Percentiles rank a stretch among this genome's conserved stretches.
phyloP scores from a whole-genome alignment of 23 tunicate genomes.

The Trididemnum miniatum region DNA sequence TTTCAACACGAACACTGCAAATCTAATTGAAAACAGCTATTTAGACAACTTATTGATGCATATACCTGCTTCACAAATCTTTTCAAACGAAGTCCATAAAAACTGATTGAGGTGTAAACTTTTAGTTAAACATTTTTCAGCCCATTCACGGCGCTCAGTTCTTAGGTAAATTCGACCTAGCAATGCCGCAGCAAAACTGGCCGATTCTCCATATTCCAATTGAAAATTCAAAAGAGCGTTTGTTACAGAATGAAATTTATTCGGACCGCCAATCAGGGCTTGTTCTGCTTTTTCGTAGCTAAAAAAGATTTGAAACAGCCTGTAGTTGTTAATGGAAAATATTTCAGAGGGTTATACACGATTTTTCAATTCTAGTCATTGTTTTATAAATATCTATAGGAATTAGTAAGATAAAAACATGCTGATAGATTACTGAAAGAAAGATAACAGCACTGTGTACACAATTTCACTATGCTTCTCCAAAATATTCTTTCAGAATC shows the following conservation, averaged over 20 bases:
- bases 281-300: constrained; percentile 80
- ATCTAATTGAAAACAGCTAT: no score
- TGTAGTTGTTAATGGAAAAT: no score
- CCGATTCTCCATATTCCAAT: constrained; percentile 77
- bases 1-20: no score
- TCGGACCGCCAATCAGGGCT: constrained; percentile 38
- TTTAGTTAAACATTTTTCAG: constrained; percentile 70
- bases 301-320: no score
- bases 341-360: no score
- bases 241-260: constrained; percentile 17
- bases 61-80: constrained; percentile 83
- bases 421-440: no score
- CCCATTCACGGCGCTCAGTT: constrained; percentile 69
- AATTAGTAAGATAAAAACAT: not conserved
- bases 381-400: not conserved
- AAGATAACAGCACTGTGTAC: no score
- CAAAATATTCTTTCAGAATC: no score
- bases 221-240: constrained; percentile 39
- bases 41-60: no score
- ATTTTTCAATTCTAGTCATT: not conserved
- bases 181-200: constrained; percentile 83
- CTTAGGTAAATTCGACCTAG: constrained; percentile 67
- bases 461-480: no score
- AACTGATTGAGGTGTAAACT: constrained; percentile 86
- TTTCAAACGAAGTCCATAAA: constrained; percentile 78